Percentiles rank a stretch among this genome's conserved stretches.
Conservation (phyloP, 2,888 invertebrate species). For the Melanostoma mellinum region DNA sequence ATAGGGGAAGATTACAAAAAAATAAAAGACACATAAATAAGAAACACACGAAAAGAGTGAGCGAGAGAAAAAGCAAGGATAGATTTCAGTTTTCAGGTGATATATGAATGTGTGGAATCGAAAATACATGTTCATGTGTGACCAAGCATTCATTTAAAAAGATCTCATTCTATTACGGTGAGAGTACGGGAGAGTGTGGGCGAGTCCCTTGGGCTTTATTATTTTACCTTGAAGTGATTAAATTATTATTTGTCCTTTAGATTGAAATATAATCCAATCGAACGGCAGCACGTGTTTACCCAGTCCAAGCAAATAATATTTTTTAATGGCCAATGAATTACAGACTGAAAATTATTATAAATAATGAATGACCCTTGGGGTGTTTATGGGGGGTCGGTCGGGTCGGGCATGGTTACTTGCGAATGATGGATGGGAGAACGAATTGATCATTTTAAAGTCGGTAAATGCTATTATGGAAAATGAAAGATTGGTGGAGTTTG, state of each 20-base stretch:
- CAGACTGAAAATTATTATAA: background rate
- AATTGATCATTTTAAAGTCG: too few species aligned
- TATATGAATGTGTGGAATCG: background rate
- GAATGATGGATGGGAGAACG: too few species aligned
- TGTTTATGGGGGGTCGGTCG: too few species aligned
- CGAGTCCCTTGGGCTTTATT: conserved; percentile 9
- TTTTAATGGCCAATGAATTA: conserved; percentile 18
- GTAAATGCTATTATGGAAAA: too few species aligned
- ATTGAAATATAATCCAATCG: conserved; percentile 29
- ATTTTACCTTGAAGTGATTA: conserved; percentile 20
- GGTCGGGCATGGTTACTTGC: too few species aligned
- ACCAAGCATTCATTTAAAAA: background rate
- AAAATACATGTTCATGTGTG: conserved; percentile 6
- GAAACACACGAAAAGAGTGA: background rate
- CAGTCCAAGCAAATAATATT: background rate
- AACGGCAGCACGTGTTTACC: conserved; percentile 6
- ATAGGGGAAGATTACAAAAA: background rate
- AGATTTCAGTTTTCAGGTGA: background rate
- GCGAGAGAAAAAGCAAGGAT: background rate
- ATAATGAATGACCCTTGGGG: background rate
- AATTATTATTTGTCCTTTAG: conserved; percentile 16
- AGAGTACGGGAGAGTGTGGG: too few species aligned
- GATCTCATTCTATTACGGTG: background rate
- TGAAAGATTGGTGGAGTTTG: too few species aligned
- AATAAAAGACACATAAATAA: too few species aligned